A percentile compares a stretch with the other conserved stretches of the same genome.
Conservation (phyloP, 2,797 vertebrate species). For the Mionectes olivaceus region DNA sequence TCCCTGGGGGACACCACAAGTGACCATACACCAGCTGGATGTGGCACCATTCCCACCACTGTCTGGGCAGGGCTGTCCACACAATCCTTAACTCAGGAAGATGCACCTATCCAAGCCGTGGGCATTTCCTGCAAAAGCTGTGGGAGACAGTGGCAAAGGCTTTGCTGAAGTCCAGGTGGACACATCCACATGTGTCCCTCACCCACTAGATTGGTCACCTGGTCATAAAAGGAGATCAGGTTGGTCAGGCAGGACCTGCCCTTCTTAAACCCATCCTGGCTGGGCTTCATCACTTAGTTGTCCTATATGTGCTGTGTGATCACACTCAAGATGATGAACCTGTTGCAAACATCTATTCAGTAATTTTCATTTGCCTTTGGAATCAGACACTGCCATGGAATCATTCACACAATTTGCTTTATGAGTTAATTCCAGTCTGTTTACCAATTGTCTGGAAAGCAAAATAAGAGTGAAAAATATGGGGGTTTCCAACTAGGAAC, state of each 20-base stretch:
- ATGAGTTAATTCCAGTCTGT: background rate
- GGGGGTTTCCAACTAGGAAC: background rate
- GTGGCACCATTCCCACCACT: no score
- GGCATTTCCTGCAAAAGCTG: no score
- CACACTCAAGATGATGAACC: background rate
- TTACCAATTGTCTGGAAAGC: background rate
- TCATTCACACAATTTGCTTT: background rate
- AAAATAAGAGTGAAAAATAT: background rate
- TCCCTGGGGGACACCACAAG: background rate
- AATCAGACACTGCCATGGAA: background rate
- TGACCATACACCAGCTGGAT: fast-evolving
- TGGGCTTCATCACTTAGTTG: background rate
- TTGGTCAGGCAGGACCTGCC: background rate
- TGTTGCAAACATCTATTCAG: background rate
- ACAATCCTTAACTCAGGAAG: background rate
- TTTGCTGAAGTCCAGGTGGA: background rate
- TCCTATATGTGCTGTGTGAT: background rate
- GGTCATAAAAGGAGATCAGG: no score
- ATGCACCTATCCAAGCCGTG: background rate
- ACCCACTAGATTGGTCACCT: background rate
- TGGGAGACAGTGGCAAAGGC: background rate
- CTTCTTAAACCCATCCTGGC: background rate
- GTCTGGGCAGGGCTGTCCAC: background rate
- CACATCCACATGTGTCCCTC: background rate
- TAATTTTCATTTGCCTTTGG: background rate